Evolutionary conservation across 2,113 vertebrate species (phyloP), one percentile per base, ranked within the genome.

Genomic region (Nycticebus coucang): DNA sequence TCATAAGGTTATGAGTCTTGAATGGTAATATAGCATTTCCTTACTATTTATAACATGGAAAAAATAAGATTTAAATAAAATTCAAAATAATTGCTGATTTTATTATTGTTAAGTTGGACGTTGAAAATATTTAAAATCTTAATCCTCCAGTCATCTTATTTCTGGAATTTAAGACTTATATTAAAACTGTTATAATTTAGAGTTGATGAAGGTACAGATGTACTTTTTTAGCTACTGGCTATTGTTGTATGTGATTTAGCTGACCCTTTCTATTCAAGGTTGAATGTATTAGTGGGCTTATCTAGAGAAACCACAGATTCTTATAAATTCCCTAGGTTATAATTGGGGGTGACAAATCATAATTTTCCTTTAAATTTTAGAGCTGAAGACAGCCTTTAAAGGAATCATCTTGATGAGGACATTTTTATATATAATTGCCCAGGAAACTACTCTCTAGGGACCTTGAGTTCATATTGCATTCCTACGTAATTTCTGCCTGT

Each of bases 341-440:
- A 97, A 92, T 92, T 95, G 94, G 81, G 55, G 19, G 92, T 93
- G 85, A 94, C 57, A 95, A 92, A 91, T 95, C 60, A 86, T 94
- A 69, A 97, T 28, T 64, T 95, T 94, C 95, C 95, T 88, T 28
- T 78, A 97, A 96, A 92, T 87, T 41, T 91, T 89, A 71, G 35
- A 75, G n/a, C 55, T 93, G 30, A 96, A 89, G 71, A 87, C 33
- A 92, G 33, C 55, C 68, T 95, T 94, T 92, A 92, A 89, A 91
- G n/a, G 60, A 95, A 90, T 89, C 92, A 95, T 97, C 45, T 69
- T 89, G 81, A 95, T 95, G 81, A 96, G 85, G 55, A 91, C 85
- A 91, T 97, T 97, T 97, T 97, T 94, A 95, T 74, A 88, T 86
- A 81, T 92, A 98, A 96, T 95, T 97, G 94, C 78, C 57, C n/a